Evolutionary conservation across 1,140 invertebrate species (phyloP).

Genomic region (Zaprionus davidi): DNA sequence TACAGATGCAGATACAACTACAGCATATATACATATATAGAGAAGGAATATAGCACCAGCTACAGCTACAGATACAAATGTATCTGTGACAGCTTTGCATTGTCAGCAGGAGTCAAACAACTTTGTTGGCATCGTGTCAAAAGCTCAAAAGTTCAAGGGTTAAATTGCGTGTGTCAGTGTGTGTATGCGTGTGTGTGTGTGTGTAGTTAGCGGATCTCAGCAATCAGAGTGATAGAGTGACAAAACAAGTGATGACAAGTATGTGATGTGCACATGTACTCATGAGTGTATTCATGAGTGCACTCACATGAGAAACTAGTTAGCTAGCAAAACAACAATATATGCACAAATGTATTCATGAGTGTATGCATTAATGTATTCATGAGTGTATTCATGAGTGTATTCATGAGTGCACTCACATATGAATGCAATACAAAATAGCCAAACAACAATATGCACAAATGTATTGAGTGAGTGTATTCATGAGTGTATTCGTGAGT

Average conservation of each 20-base stretch:
- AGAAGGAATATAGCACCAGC: not conserved
- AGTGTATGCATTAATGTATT: constrained; percentile 3
- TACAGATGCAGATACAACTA: constrained; percentile 28
- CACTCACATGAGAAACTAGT: not conserved
- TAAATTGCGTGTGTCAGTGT: constrained; percentile 52
- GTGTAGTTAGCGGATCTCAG: not conserved
- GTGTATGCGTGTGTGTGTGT: constrained; percentile 2
- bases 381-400: not conserved
- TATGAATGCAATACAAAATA: too few relatives aligned
- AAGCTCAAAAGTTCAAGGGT: constrained; percentile 79
- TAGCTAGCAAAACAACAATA: too few relatives aligned
- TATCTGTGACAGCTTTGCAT: constrained; percentile 67
- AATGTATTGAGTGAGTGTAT: too few relatives aligned
- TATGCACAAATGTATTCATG: constrained; percentile 5
- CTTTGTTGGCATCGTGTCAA: constrained; percentile 64
- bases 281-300: not conserved
- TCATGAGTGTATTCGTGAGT: not conserved
- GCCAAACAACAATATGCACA: not conserved
- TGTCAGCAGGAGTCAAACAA: constrained; percentile 75
- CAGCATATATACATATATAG: not conserved
- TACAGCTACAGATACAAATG: constrained; percentile 3
- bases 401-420: constrained; percentile 1
- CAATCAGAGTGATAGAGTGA: not conserved
- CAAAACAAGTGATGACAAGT: not conserved
- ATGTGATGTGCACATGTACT: not conserved